Evolutionary conservation across 2,113 vertebrate species (phyloP).

Genomic region (Spea bombifrons): DNA sequence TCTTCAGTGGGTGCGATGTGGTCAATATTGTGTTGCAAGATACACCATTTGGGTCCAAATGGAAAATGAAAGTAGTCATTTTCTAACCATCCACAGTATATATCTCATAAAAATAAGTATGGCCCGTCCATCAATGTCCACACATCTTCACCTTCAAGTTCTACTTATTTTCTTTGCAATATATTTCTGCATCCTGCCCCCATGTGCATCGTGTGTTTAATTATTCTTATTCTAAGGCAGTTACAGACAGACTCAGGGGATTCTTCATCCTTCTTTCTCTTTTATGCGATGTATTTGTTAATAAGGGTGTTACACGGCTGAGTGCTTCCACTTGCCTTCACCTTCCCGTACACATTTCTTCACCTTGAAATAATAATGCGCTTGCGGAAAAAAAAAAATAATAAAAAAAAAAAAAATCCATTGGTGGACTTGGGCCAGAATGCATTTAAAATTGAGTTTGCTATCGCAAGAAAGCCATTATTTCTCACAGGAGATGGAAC

Average conservation of each 20-base stretch:
- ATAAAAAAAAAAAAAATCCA: slow-evolving; percentile 5
- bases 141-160: background rate
- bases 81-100: too few relatives aligned
- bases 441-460: slow-evolving; percentile 28
- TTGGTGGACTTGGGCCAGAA: slow-evolving; percentile 27
- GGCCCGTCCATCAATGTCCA: too few relatives aligned
- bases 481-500: too few relatives aligned
- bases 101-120: too few relatives aligned
- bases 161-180: background rate
- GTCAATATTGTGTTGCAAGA: too few relatives aligned
- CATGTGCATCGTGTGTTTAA: background rate
- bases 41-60: too few relatives aligned
- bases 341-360: background rate
- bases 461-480: too few relatives aligned
- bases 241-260: too few relatives aligned
- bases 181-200: background rate
- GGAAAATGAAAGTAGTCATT: too few relatives aligned
- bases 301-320: background rate
- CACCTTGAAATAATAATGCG: slow-evolving; percentile 15
- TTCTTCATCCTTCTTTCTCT: too few relatives aligned
- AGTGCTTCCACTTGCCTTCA: background rate
- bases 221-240: background rate
- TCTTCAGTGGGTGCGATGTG: too few relatives aligned
- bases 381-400: slow-evolving; percentile 14
- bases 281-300: too few relatives aligned